phyloP scores from a whole-genome alignment of 1,140 invertebrate species.

The Saxidomus purpurata region DNA sequence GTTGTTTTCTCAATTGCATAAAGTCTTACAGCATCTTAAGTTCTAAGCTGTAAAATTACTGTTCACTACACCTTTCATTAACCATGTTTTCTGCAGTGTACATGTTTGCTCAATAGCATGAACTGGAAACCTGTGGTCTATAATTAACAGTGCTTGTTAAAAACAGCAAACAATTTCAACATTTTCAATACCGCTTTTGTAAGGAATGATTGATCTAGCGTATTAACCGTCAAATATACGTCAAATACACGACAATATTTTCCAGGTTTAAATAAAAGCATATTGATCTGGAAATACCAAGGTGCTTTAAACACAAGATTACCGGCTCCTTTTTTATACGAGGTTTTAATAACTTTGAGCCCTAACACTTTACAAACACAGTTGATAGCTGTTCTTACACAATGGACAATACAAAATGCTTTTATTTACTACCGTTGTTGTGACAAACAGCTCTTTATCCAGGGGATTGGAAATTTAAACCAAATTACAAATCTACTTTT shows the following conservation, averaged over 20 bases:
- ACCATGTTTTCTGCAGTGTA: neutral
- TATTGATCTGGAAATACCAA: neutral
- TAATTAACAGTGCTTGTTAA: slow-evolving; percentile 60
- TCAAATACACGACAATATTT: slow-evolving; percentile 21
- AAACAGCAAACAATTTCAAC: slow-evolving; percentile 43
- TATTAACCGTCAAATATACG: slow-evolving; percentile 27
- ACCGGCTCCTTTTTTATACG: neutral
- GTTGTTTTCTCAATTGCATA: no score
- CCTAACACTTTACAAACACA: neutral
- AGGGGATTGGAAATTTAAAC: no score
- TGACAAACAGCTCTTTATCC: no score
- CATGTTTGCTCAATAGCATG: slow-evolving; percentile 4
- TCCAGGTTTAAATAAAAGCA: slow-evolving; percentile 7
- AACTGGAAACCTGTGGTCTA: slow-evolving; percentile 45
- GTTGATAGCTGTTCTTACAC: no score
- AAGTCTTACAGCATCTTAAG: no score
- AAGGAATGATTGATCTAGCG: slow-evolving; percentile 43
- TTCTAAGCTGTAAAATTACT: no score
- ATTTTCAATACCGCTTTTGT: slow-evolving; percentile 40
- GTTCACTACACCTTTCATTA: neutral
- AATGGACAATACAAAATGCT: neutral
- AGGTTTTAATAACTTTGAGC: neutral
- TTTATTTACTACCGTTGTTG: neutral
- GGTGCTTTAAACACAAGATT: slow-evolving; percentile 27
- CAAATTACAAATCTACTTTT: no score